These are phyloP conservation scores for Myanophis thanlyinensis DNA, from an alignment of 2,113 vertebrate species.

Conservation along the genomic window DNA sequence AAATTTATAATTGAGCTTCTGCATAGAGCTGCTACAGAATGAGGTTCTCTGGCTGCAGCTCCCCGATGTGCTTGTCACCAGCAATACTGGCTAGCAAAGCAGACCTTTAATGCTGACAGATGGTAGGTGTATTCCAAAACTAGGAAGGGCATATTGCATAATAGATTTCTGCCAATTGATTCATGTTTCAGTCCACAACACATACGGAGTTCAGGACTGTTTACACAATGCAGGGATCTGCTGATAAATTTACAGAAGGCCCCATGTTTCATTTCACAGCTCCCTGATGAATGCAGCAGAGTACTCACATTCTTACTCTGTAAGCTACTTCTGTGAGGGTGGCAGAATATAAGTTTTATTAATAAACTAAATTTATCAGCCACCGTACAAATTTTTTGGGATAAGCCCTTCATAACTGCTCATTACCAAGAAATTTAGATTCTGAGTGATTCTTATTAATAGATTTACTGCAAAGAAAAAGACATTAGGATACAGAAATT, in stretches of 20 bases:
- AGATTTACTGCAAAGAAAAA: neutral
- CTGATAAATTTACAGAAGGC: neutral
- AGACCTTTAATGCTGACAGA: neutral
- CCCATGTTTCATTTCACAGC: neutral
- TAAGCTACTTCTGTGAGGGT: neutral
- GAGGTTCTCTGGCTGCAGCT: neutral
- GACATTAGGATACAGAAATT: neutral
- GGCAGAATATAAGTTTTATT: neutral
- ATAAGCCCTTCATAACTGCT: neutral
- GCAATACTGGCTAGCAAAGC: neutral
- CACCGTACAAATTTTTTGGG: neutral
- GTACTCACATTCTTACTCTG: neutral
- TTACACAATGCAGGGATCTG: neutral
- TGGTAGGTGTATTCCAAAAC: neutral
- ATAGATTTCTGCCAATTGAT: neutral
- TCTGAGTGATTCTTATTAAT: neutral
- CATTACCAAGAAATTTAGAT: neutral
- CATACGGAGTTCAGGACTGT: neutral
- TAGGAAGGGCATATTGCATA: neutral
- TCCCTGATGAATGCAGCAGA: neutral
- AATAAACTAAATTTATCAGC: neutral
- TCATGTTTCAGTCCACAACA: neutral
- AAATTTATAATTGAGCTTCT: neutral
- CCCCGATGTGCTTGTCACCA: neutral
- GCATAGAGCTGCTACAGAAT: neutral